Evolutionary conservation across 2,888 invertebrate species (phyloP), one percentile per base, ranked within the genome.

Genomic region (Scotopteryx bipunctaria): DNA sequence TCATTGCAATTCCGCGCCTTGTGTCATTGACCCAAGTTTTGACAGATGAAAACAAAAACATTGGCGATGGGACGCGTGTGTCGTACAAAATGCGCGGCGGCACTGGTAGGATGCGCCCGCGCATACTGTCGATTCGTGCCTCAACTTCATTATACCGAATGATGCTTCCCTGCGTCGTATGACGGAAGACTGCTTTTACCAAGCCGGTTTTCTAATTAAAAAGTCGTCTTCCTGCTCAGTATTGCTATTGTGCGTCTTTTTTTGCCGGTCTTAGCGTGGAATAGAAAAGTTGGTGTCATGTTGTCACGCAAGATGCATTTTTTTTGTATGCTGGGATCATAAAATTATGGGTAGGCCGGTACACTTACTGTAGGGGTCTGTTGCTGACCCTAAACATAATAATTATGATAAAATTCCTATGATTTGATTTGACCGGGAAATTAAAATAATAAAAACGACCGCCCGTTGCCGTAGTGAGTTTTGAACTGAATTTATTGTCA

Each of bases 141-240:
- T 70, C 71, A 66, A 71, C 77, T 83, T 84, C 85, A 86, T 88
- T 88, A 88, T 83, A 84, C 81, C 81, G 78, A 41, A 73, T 76
- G 80, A 80, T 86, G 81, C 86, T 86, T 88, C 84, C 87, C 87
- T 87, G 85, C 79, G 75, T 69, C 66, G 69, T 71, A 81, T 83
- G 87, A 85, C 87, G 87, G 87, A 88, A 89, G 86, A 80, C 78
- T 79, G 82, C 83, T 86, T 89, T 85, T 85, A 85, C 84, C 69
- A 59, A 78, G 81, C 76, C 82, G 78, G 85, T 86, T 89, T 89
- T 86, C 87, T 89, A 83, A 85, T 88, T 83, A 82, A 86, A 87
- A 88, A 86, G 77, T 71, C 55, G 66, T 60, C 61, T 63, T 63
- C 62, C 58, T 64, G 61, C 38, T 43, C 4, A 29, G n/a, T 40